These are phyloP conservation scores for Catocala sponsa DNA, from an alignment of 2,888 invertebrate genomes.

Conservation along the genomic window DNA sequence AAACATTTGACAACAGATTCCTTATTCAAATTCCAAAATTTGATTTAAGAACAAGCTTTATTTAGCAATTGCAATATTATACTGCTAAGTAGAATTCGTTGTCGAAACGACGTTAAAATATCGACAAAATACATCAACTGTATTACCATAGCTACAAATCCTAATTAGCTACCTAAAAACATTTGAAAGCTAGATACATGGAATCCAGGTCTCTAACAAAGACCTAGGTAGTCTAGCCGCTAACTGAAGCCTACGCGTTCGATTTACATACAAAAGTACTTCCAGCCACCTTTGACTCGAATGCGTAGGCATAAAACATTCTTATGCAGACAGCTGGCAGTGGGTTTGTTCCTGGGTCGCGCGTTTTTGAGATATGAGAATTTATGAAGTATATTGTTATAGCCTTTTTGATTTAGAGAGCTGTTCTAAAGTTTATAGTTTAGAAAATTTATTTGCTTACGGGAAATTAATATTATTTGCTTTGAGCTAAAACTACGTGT, in stretches of 20 bases:
- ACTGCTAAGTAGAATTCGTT: conserved; percentile 10
- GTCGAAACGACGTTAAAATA: conserved; percentile 16
- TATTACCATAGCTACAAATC: conserved; percentile 27
- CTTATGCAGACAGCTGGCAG: conserved; percentile 53
- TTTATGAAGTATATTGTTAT: conserved; percentile 12
- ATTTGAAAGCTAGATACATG: conserved; percentile 41
- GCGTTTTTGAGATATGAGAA: conserved; percentile 40
- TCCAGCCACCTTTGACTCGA: conserved; percentile 64
- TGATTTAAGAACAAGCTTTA: neutral
- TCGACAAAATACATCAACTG: conserved; percentile 18
- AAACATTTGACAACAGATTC: neutral
- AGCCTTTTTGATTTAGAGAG: neutral
- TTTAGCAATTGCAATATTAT: conserved; percentile 5
- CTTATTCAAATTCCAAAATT: conserved; percentile 1
- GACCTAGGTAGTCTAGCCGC: conserved; percentile 58
- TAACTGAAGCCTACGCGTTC: conserved; percentile 75
- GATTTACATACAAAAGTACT: conserved; percentile 87
- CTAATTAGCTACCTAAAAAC: conserved; percentile 53
- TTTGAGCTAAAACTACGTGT: too few species aligned
- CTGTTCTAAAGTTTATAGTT: neutral
- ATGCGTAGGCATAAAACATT: conserved; percentile 82
- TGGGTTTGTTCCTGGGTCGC: conserved; percentile 39
- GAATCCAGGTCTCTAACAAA: conserved; percentile 70
- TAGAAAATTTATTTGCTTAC: neutral
- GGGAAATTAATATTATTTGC: neutral